phyloP scores from a whole-genome alignment of 2,888 invertebrate species.

The Drosophila picticornis region DNA sequence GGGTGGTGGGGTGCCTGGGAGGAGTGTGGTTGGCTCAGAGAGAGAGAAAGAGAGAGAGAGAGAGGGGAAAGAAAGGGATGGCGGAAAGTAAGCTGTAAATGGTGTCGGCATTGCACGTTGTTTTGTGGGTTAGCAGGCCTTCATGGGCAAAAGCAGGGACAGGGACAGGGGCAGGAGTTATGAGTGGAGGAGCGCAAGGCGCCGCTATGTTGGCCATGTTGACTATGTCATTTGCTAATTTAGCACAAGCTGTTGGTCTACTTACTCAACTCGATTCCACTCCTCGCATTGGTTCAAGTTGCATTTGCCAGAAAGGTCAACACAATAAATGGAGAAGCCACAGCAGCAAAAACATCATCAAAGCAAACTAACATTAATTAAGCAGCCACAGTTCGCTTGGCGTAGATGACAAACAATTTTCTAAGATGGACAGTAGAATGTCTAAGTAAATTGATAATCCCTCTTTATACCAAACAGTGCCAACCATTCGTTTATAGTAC shows the following conservation, averaged over 20 bases:
- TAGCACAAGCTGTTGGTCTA: constrained; percentile 76
- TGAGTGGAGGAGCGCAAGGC: constrained; percentile 5
- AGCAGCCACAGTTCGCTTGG: constrained; percentile 53
- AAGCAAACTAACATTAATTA: constrained; percentile 76
- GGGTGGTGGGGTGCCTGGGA: background rate
- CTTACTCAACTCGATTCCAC: constrained; percentile 31
- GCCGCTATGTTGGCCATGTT: constrained; percentile 73
- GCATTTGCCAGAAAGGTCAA: constrained; percentile 74
- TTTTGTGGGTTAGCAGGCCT: constrained; percentile 79
- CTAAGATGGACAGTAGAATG: constrained; percentile 24
- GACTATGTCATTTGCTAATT: constrained; percentile 80
- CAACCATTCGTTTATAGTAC: constrained; percentile 30
- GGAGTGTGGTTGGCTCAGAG: background rate
- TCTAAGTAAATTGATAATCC: constrained; percentile 20
- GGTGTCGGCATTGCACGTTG: constrained; percentile 72
- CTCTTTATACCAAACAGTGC: constrained; percentile 20
- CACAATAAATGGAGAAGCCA: constrained; percentile 39
- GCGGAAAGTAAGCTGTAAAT: constrained; percentile 40
- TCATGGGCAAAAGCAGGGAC: background rate
- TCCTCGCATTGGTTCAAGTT: constrained; percentile 57
- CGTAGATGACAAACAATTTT: constrained; percentile 61
- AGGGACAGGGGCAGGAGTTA: constrained; percentile 1
- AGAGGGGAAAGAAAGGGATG: background rate
- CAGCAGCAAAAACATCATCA: constrained; percentile 46
- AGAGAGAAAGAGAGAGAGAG: too few relatives aligned